A percentile compares a stretch with the other conserved stretches of the same genome.
Evolutionary conservation across 2,113 vertebrate genomes (phyloP).

Genomic region (Jaculus jaculus): DNA sequence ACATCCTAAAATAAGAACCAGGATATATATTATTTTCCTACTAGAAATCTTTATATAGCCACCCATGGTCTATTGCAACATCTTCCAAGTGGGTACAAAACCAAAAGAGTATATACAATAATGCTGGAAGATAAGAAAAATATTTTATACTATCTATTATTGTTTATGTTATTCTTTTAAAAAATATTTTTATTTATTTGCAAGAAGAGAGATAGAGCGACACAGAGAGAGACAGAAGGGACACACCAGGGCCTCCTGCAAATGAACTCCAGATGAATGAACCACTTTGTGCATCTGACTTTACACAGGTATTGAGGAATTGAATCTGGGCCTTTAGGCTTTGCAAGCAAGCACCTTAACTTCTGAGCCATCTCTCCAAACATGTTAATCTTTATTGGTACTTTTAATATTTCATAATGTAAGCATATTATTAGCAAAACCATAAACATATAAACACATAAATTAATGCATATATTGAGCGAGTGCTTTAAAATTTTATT

Average conservation of each 20-base stretch:
- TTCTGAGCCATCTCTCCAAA: too few relatives aligned
- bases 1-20: background rate
- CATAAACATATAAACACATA: background rate
- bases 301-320: too few relatives aligned
- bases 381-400: background rate
- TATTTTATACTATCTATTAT: background rate
- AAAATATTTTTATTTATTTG: too few relatives aligned
- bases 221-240: too few relatives aligned
- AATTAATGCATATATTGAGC: background rate
- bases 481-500: background rate
- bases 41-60: background rate
- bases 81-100: background rate
- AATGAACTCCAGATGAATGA: too few relatives aligned
- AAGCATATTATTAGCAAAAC: background rate
- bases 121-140: background rate
- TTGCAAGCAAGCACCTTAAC: too few relatives aligned
- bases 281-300: too few relatives aligned
- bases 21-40: background rate
- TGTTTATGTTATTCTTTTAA: background rate
- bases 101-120: background rate
- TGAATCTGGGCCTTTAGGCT: too few relatives aligned
- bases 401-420: background rate
- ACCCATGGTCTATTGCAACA: background rate
- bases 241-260: too few relatives aligned
- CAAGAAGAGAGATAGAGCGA: too few relatives aligned